These are phyloP conservation scores for Apodemia zela DNA, from an alignment of 2,888 invertebrate species.

Conservation along the genomic window DNA sequence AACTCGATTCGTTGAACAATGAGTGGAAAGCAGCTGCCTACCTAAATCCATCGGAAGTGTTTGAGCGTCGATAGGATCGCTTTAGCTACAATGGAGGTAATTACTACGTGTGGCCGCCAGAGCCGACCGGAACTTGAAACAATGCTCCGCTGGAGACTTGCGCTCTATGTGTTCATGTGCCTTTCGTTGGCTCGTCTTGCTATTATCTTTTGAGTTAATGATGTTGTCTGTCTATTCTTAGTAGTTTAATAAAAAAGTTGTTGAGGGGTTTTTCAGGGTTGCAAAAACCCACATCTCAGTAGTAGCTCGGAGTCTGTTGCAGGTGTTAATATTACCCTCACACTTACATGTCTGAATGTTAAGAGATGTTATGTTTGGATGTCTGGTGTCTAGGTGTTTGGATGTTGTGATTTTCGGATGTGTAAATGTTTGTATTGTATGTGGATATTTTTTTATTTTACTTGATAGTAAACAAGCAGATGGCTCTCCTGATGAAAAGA, in stretches of 20 bases:
- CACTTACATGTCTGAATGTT: too few relatives aligned
- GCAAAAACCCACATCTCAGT: too few relatives aligned
- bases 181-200: slow-evolving; percentile 55
- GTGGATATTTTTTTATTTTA: too few relatives aligned
- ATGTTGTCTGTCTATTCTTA: not conserved
- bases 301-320: too few relatives aligned
- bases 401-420: too few relatives aligned
- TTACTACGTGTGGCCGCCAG: slow-evolving; percentile 53
- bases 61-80: slow-evolving; percentile 64
- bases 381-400: too few relatives aligned
- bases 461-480: too few relatives aligned
- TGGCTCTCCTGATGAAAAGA: too few relatives aligned
- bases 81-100: slow-evolving; percentile 71
- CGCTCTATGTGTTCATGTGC: slow-evolving; percentile 41
- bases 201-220: slow-evolving; percentile 40
- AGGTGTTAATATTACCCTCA: too few relatives aligned
- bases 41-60: slow-evolving; percentile 74
- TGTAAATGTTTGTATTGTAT: too few relatives aligned
- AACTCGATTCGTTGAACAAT: slow-evolving; percentile 47
- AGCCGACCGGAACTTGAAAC: slow-evolving; percentile 62
- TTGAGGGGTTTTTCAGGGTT: too few relatives aligned
- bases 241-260: not conserved
- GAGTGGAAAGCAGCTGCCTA: slow-evolving; percentile 64
- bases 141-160: slow-evolving; percentile 49
- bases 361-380: too few relatives aligned